Conservation (phyloP, 2,888 invertebrate species). For the Prenolepis imparis region DNA sequence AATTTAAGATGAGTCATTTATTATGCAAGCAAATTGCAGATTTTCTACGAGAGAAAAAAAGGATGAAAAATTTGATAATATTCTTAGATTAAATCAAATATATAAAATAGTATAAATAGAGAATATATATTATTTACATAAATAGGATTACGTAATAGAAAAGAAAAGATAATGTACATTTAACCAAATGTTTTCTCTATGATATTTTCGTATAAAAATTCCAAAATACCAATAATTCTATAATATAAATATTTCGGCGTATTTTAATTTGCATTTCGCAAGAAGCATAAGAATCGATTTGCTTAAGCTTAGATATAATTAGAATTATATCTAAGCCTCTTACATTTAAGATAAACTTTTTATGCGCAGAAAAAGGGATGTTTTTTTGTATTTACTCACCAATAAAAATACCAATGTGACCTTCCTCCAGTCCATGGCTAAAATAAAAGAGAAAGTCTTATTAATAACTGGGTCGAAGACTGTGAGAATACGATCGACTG, state of each 20-base stretch:
- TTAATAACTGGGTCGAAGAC: conserved; percentile 83
- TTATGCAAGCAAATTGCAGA: not conserved
- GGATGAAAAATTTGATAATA: not conserved
- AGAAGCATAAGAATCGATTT: not conserved
- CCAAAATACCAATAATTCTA: not conserved
- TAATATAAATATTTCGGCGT: not conserved
- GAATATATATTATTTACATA: not conserved
- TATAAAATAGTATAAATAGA: not conserved
- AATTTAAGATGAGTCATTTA: not conserved
- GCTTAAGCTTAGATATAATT: not conserved
- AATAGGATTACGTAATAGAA: not conserved
- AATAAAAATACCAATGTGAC: conserved; percentile 79
- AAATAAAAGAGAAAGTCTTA: conserved; percentile 85
- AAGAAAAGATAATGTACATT: not conserved
- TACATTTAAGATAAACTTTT: not conserved
- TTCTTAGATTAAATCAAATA: not conserved
- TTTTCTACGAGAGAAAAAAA: not conserved
- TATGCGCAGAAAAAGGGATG: not conserved
- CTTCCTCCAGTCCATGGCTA: conserved; percentile 85
- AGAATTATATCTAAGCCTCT: not conserved
- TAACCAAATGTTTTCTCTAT: not conserved
- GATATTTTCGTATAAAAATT: too few species aligned
- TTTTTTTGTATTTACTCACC: conserved; percentile 78
- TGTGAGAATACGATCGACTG: conserved; percentile 71
- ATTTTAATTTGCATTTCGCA: not conserved